phyloP scores from a whole-genome alignment of 2,797 vertebrate genomes.

The Apodemus agrarius region DNA sequence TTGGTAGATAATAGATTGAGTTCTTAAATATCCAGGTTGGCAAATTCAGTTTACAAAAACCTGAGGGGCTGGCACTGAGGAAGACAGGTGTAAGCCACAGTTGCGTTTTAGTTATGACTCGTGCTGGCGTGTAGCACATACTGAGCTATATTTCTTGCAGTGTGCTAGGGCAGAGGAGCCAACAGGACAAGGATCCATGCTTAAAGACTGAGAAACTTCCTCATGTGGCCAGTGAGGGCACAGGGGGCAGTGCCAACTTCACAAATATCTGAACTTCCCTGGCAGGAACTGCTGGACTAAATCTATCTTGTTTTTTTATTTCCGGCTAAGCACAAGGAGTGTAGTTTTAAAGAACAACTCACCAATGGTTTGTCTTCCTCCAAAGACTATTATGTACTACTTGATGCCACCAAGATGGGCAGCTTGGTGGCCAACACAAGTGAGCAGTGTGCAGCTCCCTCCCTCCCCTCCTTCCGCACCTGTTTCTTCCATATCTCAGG shows the following conservation, averaged over 20 bases:
- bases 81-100: background rate
- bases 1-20: constrained; percentile 39
- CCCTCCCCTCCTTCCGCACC: rapidly evolving
- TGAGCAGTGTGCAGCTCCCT: background rate
- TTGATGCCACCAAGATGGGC: background rate
- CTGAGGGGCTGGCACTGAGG: background rate
- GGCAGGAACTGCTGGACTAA: background rate
- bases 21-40: constrained; percentile 25
- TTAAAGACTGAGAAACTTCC: background rate
- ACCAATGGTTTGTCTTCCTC: background rate
- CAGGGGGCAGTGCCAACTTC: background rate
- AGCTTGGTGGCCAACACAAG: background rate
- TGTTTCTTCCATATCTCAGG: background rate
- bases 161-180: background rate
- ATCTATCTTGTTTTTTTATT: background rate
- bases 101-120: constrained; percentile 28
- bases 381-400: background rate
- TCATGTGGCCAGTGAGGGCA: background rate
- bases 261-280: background rate
- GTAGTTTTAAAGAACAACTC: background rate
- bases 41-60: constrained; percentile 20
- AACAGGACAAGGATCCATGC: background rate
- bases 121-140: background rate
- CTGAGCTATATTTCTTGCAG: background rate
- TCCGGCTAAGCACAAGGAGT: background rate